Evolutionary conservation across 1,140 invertebrate species (phyloP).

Genomic region (Ips typographus): DNA sequence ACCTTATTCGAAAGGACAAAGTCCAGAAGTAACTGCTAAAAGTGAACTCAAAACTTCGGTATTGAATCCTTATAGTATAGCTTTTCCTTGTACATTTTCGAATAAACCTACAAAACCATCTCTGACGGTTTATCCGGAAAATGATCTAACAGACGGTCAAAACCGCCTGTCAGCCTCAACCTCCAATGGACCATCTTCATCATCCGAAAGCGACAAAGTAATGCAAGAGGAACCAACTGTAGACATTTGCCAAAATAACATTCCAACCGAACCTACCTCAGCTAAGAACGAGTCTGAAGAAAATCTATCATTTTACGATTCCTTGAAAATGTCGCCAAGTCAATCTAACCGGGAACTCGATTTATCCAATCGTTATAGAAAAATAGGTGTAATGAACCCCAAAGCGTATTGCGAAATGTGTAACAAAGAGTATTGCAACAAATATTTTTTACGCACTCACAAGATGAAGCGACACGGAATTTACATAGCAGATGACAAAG

Average conservation of each 20-base stretch:
- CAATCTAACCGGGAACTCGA: slow-evolving; percentile 52
- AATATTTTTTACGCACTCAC: slow-evolving; percentile 91
- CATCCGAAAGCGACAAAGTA: slow-evolving; percentile 42
- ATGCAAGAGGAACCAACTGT: slow-evolving; percentile 37
- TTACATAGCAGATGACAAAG: slow-evolving; percentile 60
- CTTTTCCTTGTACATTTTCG: slow-evolving; percentile 42
- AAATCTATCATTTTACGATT: slow-evolving; percentile 41
- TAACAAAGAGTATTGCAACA: slow-evolving; percentile 94
- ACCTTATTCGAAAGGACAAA: slow-evolving; percentile 48
- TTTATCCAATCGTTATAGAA: slow-evolving; percentile 69
- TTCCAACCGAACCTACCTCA: slow-evolving; percentile 47
- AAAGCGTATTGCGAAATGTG: slow-evolving; percentile 93
- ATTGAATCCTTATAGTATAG: slow-evolving; percentile 42
- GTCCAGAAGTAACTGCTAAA: slow-evolving; percentile 53
- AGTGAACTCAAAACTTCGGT: slow-evolving; percentile 45
- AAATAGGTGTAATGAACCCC: slow-evolving; percentile 78
- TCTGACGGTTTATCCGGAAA: slow-evolving; percentile 36
- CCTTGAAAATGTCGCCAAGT: slow-evolving; percentile 46
- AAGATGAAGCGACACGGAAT: slow-evolving; percentile 82
- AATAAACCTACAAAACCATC: slow-evolving; percentile 40
- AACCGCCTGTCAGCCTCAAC: slow-evolving; percentile 28
- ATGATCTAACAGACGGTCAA: slow-evolving; percentile 38
- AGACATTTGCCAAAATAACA: slow-evolving; percentile 42
- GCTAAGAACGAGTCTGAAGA: slow-evolving; percentile 47
- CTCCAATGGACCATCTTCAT: slow-evolving; percentile 43